These are phyloP conservation scores for Galeopterus variegatus DNA, from an alignment of 2,113 vertebrate species.

Conservation along the genomic window DNA sequence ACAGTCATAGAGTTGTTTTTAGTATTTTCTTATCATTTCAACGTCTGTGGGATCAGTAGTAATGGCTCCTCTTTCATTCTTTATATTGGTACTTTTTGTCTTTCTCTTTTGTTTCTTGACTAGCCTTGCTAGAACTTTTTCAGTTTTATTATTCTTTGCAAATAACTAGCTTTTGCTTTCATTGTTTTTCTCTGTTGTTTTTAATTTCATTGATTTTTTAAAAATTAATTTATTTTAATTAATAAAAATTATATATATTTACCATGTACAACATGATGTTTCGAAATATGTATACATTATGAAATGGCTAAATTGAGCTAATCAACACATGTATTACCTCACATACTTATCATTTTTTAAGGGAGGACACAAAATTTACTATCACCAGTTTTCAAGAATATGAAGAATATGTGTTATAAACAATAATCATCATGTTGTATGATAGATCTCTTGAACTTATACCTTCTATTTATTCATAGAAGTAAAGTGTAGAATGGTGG, in stretches of 20 bases:
- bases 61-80: not conserved
- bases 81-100: slow-evolving; percentile 1
- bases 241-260: not conserved
- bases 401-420: not conserved
- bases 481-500: not conserved
- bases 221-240: not conserved
- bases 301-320: not conserved
- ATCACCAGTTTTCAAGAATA: not conserved
- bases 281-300: not conserved
- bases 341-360: not conserved
- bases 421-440: not conserved
- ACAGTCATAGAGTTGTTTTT: not conserved
- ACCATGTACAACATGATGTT: not conserved
- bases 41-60: not conserved
- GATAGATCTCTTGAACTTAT: not conserved
- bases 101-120: not conserved
- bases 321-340: not conserved
- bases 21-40: slow-evolving; percentile 20
- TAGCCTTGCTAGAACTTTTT: not conserved
- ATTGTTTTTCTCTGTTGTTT: not conserved
- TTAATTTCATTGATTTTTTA: not conserved
- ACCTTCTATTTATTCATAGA: not conserved
- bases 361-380: not conserved
- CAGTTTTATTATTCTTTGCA: not conserved
- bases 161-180: not conserved